Evolutionary conservation across 1,140 invertebrate species (phyloP).

Genomic region (Uloborus diversus): DNA sequence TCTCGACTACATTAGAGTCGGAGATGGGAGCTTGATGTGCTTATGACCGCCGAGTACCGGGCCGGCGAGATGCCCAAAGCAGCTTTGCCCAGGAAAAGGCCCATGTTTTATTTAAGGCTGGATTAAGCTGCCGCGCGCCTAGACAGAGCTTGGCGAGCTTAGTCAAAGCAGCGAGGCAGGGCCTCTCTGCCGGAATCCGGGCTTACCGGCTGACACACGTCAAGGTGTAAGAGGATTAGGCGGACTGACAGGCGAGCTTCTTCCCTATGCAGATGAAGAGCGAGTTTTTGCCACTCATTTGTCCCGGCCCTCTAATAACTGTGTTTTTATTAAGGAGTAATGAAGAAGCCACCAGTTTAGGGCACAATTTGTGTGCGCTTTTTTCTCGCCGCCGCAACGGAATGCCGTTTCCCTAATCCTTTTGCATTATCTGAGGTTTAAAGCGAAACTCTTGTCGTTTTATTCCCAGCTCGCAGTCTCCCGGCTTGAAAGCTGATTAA

Average conservation of each 20-base stretch:
- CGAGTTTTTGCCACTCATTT: conserved; percentile 28
- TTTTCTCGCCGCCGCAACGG: conserved; percentile 6
- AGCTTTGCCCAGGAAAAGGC: conserved; percentile 49
- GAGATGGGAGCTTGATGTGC: conserved; percentile 50
- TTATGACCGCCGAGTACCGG: conserved; percentile 14
- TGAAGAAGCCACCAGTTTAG: conserved; percentile 27
- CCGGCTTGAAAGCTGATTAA: conserved; percentile 39
- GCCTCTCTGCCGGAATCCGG: conserved; percentile 41
- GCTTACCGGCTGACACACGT: conserved; percentile 48
- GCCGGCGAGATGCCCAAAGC: conserved; percentile 51
- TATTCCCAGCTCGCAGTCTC: conserved; percentile 12
- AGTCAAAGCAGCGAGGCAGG: conserved; percentile 47
- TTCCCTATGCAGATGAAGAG: conserved; percentile 34
- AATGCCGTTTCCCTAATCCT: conserved; percentile 32
- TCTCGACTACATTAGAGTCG: conserved; percentile 53
- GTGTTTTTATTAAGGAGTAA: conserved; percentile 37
- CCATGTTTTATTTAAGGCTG: conserved; percentile 58
- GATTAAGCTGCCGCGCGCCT: conserved; percentile 46
- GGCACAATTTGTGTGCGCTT: not conserved
- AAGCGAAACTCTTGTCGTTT: conserved; percentile 29
- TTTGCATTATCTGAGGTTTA: conserved; percentile 51
- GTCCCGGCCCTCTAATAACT: conserved; percentile 35
- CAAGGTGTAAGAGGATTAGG: conserved; percentile 57
- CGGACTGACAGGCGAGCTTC: conserved; percentile 23
- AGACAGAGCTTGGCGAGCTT: conserved; percentile 35